Evolutionary conservation across 2,797 vertebrate species (phyloP).

Genomic region (Helicolenus hilgendorfi): DNA sequence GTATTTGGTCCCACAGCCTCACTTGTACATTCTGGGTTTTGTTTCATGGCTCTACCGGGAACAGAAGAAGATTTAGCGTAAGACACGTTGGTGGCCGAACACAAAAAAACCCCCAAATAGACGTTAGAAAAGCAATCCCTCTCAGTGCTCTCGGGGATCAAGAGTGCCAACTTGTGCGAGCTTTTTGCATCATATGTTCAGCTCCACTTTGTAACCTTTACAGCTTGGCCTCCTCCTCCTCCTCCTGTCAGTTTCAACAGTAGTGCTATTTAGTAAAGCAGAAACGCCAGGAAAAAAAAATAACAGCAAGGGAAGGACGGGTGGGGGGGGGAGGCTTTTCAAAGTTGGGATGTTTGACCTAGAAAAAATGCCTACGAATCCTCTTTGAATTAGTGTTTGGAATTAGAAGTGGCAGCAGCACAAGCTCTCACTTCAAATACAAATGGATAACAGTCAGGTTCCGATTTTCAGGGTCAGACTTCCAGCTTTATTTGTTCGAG

Average conservation of each 20-base stretch:
- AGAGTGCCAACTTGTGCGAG: neutral
- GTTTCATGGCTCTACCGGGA: constrained; percentile 4
- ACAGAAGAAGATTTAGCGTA: constrained; percentile 8
- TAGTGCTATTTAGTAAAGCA: constrained; percentile 34
- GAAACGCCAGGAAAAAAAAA: constrained; percentile 12
- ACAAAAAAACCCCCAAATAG: neutral
- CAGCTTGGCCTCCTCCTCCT: neutral
- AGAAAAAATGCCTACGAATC: constrained; percentile 70
- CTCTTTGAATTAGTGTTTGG: constrained; percentile 76
- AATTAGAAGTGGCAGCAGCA: constrained; percentile 70
- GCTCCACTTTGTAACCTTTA: constrained; percentile 32
- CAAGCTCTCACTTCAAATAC: constrained; percentile 55
- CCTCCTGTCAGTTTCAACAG: constrained; percentile 27
- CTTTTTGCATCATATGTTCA: constrained; percentile 1
- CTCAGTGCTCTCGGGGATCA: neutral
- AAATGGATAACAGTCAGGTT: constrained; percentile 61
- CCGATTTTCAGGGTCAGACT: constrained; percentile 60
- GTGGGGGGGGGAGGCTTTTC: constrained; percentile 27
- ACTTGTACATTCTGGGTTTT: constrained; percentile 37
- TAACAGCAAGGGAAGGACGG: constrained; percentile 16
- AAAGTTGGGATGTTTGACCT: constrained; percentile 72
- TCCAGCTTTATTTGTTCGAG: constrained; percentile 37
- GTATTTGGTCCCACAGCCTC: constrained; percentile 34
- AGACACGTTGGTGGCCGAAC: constrained; percentile 11
- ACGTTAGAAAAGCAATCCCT: constrained; percentile 8